Evolutionary conservation across 2,888 invertebrate genomes (phyloP).

Genomic region (Limnephilus auricula): DNA sequence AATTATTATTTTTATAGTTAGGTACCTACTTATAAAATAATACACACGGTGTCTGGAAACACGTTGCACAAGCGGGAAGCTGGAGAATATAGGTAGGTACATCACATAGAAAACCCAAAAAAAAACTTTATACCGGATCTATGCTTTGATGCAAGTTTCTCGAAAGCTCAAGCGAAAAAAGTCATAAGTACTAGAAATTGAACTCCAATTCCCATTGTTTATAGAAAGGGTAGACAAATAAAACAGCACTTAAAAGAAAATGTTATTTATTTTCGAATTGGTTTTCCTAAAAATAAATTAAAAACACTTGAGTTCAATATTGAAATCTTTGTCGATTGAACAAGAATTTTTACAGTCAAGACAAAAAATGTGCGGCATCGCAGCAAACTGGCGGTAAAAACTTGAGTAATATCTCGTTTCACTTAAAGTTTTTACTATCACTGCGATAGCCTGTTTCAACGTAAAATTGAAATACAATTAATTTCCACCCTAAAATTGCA

Average conservation of each 20-base stretch:
- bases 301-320: conserved; percentile 37
- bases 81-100: no score
- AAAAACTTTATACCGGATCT: no score
- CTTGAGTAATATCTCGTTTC: neutral
- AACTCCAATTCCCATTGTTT: neutral
- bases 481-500: conserved; percentile 41
- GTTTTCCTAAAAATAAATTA: conserved; percentile 48
- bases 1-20: no score
- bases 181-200: no score
- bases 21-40: no score
- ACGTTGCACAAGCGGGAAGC: no score
- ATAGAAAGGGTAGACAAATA: neutral
- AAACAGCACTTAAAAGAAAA: conserved; percentile 15
- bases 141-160: no score
- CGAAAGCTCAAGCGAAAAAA: no score
- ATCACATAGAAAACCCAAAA: no score
- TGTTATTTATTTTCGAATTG: conserved; percentile 29
- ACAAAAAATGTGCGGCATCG: neutral
- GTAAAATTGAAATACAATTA: conserved; percentile 38
- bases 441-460: conserved; percentile 38
- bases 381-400: conserved; percentile 11
- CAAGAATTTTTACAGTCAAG: conserved; percentile 41
- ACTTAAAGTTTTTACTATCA: conserved; percentile 8
- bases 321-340: conserved; percentile 9
- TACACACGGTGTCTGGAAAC: no score